Evolutionary conservation across 1,140 invertebrate genomes (phyloP).

Genomic region (Drosophila rhopaloa): DNA sequence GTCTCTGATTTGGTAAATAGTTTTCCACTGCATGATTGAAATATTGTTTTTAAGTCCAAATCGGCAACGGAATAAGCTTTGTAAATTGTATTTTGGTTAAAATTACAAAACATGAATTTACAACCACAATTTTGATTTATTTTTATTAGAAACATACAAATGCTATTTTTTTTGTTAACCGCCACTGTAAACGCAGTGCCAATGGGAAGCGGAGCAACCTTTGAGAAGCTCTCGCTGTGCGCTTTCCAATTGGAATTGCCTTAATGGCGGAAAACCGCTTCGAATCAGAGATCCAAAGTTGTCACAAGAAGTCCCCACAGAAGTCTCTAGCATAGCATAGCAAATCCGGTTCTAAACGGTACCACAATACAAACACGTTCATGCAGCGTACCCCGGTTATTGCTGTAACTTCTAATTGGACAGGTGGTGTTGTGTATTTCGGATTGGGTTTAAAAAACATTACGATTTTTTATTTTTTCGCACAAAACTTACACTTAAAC

Average conservation of each 20-base stretch:
- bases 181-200: slow-evolving; percentile 8
- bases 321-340: slow-evolving; percentile 29
- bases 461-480: slow-evolving; percentile 31
- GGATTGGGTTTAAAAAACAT: not conserved
- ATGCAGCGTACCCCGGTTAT: slow-evolving; percentile 25
- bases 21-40: no score
- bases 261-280: slow-evolving; percentile 60
- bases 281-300: slow-evolving; percentile 46
- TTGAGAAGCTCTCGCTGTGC: slow-evolving; percentile 13
- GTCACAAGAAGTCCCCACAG: slow-evolving; percentile 59
- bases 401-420: slow-evolving; percentile 17
- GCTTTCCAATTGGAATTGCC: slow-evolving; percentile 36
- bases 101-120: no score
- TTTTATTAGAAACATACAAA: no score
- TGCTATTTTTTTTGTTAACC: not conserved
- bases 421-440: slow-evolving; percentile 5
- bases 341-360: slow-evolving; percentile 76
- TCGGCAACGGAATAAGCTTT: no score
- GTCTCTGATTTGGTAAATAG: no score
- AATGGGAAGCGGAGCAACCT: slow-evolving; percentile 29
- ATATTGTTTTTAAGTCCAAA: no score
- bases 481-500: slow-evolving; percentile 36
- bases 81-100: no score
- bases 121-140: not conserved
- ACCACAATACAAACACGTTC: slow-evolving; percentile 56